Evolutionary conservation across 1,140 invertebrate genomes (phyloP), one percentile per base, ranked within the genome.

Genomic region (Colletes latitarsis): DNA sequence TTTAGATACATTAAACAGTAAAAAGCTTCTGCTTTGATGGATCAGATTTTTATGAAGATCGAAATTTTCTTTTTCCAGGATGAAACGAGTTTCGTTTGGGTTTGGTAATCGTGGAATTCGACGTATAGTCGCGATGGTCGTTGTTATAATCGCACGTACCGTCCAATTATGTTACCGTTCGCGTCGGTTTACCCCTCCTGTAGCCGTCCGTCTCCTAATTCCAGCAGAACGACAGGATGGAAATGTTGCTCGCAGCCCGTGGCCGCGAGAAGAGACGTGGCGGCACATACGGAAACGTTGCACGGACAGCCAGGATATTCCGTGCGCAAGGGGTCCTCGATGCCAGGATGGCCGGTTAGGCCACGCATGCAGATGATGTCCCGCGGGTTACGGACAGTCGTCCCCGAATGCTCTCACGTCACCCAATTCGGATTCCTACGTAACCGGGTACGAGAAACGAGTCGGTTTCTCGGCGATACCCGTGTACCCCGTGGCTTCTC

Each of bases 401-500:
- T 41, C 71, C 10, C 82, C 62, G 82, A 86, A 82, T 90, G 87
- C 83, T 77, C 82, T 82, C 90, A 88, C 86, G 88, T 89, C 88
- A 88, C 82, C 86, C 89, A 91, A 90, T 92, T 92, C 86, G 87
- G 88, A 92, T 91, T 92, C 86, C 90, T 66, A 66, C n/a, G 74
- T 82, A 77, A 58, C 46, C 30, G 30, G 30, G 30, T 30, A 49
- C 43, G 3, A 53, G 49, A 58, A 73, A 68, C 77, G 82, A 83
- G 77, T 68, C 81, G 83, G 84, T 88, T 75, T 72, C 68, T 83
- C 49, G 58, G 77, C 83, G 85, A 87, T 83, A 87, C 85, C 78
- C 90, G 83, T 89, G 30, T 91, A 4, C 43, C 72, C 82, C 39
- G 6, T 81, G 53, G 83, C 87, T 88, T 92, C 30, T 30, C 91